Evolutionary conservation across 2,888 invertebrate genomes (phyloP), one percentile per base, ranked within the genome.

Genomic region (Listrodromus nycthemerus): DNA sequence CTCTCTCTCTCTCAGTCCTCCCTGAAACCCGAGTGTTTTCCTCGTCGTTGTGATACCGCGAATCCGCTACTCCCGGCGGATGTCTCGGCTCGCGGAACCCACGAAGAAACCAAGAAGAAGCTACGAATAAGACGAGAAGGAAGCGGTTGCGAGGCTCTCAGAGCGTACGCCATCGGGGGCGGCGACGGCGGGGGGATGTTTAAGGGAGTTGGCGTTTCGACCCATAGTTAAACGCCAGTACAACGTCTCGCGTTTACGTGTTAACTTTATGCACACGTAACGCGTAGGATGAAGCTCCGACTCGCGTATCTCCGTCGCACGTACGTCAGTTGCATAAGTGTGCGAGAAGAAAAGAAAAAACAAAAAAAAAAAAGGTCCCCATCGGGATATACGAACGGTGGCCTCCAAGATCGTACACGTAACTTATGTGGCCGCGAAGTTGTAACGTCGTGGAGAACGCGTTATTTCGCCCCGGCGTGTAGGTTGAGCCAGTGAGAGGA

Each of bases 1-100:
- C n/a, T n/a, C n/a, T n/a, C n/a, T n/a, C 69, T 41, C 24, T 7
- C 19, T 50, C 19, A 48, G 45, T 48, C 67, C 27, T 61, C 67
- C 69, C 82, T 74, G 74, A 80, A 71, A 45, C 48, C 79, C 79
- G 80, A 55, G 76, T 71, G 79, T 52, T 21, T 37, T 41, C 69
- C 52, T 79, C 71, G 19, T 19, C 45, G 50, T 75, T 48, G 61
- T 21, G 71, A 83, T 83, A 83, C 83, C 75, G 76, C 80, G 80
- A 80, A 83, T 74, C 83, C 80, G 83, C 83, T 80, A 83, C 71
- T 83, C 80, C 83, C 83, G 71, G 83, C 83, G 83, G 80, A 83
- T 83, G 83, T 83, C 79, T 83, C 73, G 61, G 61, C 73, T 74
- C 73, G 73, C 48, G 63, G 63, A 74, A 63, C 24, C 73, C 48